Evolutionary conservation across 1,140 invertebrate genomes (phyloP).

Genomic region (Zeugodacus cucurbitae): DNA sequence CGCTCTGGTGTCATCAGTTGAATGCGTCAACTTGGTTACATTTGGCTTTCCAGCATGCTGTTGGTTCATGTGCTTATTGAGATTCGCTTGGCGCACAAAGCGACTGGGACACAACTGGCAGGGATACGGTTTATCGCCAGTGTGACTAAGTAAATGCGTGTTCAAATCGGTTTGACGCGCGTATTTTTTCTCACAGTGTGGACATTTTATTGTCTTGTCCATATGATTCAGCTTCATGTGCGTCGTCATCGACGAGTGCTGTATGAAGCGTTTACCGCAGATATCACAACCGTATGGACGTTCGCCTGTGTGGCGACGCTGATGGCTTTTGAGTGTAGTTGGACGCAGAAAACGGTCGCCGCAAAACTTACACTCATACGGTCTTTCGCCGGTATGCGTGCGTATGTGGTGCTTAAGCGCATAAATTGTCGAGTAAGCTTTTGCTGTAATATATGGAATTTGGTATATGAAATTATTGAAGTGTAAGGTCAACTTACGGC

Average conservation of each 20-base stretch:
- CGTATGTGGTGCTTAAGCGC: conserved; percentile 45
- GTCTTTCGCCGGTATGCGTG: conserved; percentile 57
- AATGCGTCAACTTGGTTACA: background rate
- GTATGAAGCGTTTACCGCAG: conserved; percentile 79
- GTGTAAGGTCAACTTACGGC: conserved; percentile 21
- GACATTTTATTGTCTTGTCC: conserved; percentile 44
- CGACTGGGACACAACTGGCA: conserved; percentile 43
- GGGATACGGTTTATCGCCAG: conserved; percentile 44
- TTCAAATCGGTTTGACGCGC: conserved; percentile 44
- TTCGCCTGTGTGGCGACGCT: conserved; percentile 75
- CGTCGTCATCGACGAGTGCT: conserved; percentile 67
- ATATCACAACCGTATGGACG: conserved; percentile 80
- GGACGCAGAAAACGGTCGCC: conserved; percentile 69
- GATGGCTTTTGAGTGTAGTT: conserved; percentile 74
- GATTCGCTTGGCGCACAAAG: conserved; percentile 45
- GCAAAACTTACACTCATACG: conserved; percentile 59
- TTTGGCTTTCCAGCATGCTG: background rate
- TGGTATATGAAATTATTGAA: background rate
- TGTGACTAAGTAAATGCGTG: conserved; percentile 45
- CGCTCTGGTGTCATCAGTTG: background rate
- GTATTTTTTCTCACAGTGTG: conserved; percentile 46
- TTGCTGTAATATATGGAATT: conserved; percentile 35
- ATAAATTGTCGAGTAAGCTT: conserved; percentile 46
- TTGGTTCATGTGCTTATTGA: conserved; percentile 20
- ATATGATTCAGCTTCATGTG: conserved; percentile 51